A percentile compares a stretch with the other conserved stretches of the same genome.
These are phyloP conservation scores for Siniperca knerii DNA, from an alignment of 2,113 vertebrate species.

Conservation along the genomic window DNA sequence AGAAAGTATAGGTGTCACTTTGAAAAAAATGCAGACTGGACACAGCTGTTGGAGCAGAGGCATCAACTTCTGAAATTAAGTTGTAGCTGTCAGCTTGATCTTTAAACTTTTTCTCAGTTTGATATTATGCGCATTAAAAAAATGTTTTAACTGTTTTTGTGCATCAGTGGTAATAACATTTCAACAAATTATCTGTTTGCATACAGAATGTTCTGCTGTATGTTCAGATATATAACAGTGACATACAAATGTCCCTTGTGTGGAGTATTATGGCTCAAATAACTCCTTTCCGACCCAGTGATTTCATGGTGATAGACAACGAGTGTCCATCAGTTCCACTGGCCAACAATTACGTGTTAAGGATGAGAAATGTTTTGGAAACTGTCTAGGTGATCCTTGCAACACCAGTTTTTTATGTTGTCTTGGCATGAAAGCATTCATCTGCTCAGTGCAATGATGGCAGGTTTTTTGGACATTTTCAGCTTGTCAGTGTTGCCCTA, in stretches of 20 bases:
- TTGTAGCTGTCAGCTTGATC: not conserved
- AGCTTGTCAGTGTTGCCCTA: constrained; percentile 22
- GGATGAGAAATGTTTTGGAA: not conserved
- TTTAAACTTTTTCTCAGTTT: not conserved
- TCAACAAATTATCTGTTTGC: constrained; percentile 38
- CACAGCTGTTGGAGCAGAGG: not conserved
- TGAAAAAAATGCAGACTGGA: not conserved
- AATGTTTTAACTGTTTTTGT: not conserved
- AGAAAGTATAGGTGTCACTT: not conserved
- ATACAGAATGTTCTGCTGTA: not conserved
- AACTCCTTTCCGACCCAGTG: not conserved
- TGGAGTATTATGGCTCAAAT: not conserved
- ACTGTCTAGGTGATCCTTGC: not conserved
- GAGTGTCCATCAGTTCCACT: not conserved
- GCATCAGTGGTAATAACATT: constrained; percentile 7
- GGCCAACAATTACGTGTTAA: not conserved
- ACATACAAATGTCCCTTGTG: not conserved
- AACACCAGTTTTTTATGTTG: not conserved
- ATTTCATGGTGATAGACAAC: not conserved
- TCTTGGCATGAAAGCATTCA: constrained; percentile 29
- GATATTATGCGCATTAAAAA: no score
- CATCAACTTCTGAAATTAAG: not conserved
- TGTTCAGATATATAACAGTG: constrained; percentile 5
- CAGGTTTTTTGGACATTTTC: constrained; percentile 15
- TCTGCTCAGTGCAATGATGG: not conserved